Evolutionary conservation across 2,888 invertebrate genomes (phyloP).

Genomic region (Athalia circularis): DNA sequence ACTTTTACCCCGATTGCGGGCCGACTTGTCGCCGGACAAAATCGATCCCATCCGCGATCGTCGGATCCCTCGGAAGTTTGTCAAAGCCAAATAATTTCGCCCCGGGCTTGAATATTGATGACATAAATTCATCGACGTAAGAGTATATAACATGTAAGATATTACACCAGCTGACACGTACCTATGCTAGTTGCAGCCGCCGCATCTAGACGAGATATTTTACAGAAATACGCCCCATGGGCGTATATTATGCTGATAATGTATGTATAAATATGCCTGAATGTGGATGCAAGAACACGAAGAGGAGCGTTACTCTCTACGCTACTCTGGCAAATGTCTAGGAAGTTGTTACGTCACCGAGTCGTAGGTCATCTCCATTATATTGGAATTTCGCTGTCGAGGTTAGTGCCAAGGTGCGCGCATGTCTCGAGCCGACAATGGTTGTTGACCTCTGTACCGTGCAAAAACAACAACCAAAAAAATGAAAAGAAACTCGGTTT

Average conservation of each 20-base stretch:
- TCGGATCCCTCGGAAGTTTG: neutral
- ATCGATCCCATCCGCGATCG: conserved; percentile 3
- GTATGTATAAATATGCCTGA: neutral
- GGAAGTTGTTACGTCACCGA: conserved; percentile 70
- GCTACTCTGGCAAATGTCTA: conserved; percentile 53
- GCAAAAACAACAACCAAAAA: neutral
- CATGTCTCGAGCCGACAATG: conserved; percentile 37
- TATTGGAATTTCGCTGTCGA: conserved; percentile 68
- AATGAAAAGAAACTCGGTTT: too few relatives aligned
- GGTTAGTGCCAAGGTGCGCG: conserved; percentile 46
- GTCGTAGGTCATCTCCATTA: conserved; percentile 71
- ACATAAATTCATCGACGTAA: conserved; percentile 14
- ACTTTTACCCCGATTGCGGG: conserved; percentile 20
- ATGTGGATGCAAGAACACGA: neutral
- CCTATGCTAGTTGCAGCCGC: neutral
- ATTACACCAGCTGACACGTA: neutral
- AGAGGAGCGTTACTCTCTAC: conserved; percentile 23
- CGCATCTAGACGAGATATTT: neutral
- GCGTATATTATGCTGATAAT: neutral
- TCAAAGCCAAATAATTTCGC: conserved; percentile 24
- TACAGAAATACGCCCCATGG: neutral
- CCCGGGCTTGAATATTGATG: conserved; percentile 7
- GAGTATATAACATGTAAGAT: neutral
- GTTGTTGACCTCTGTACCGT: conserved; percentile 37
- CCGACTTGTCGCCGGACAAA: neutral